These are phyloP conservation scores for Mimumesa dahlbomi DNA, from an alignment of 2,888 invertebrate genomes.

Conservation along the genomic window DNA sequence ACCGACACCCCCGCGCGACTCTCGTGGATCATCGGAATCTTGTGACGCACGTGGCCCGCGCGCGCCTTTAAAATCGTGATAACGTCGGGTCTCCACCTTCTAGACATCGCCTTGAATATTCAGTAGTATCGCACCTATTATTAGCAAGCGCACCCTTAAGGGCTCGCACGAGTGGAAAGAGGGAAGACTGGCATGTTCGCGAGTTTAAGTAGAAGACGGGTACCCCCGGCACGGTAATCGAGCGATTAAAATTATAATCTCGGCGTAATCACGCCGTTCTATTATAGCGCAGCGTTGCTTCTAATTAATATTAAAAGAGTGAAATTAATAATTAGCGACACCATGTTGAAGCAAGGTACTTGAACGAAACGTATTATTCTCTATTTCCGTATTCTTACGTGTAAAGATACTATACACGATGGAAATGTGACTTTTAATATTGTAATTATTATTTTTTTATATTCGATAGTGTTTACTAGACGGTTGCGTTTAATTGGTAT, in stretches of 20 bases:
- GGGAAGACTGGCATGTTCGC: conserved; percentile 14
- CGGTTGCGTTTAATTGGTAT: too few relatives aligned
- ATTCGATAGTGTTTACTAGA: too few relatives aligned
- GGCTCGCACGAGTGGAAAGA: conserved; percentile 3
- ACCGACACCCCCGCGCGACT: not conserved
- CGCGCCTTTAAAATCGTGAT: conserved; percentile 38
- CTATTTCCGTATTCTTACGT: too few relatives aligned
- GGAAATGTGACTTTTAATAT: too few relatives aligned
- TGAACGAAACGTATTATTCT: too few relatives aligned
- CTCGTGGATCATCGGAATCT: conserved; percentile 18
- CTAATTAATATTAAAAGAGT: conserved; percentile 60
- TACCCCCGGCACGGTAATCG: conserved; percentile 40
- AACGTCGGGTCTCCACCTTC: conserved; percentile 30
- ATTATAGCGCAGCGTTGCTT: conserved; percentile 18
- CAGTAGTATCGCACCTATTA: conserved; percentile 52
- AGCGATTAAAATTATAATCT: conserved; percentile 64
- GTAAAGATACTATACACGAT: too few relatives aligned
- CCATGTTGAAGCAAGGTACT: conserved; percentile 26
- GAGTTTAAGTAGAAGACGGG: conserved; percentile 20
- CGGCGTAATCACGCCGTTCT: conserved; percentile 45
- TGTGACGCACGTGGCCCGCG: not conserved
- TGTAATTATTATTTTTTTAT: too few relatives aligned
- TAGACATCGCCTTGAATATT: conserved; percentile 52
- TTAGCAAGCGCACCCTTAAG: conserved; percentile 44
- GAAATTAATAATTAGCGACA: conserved; percentile 60